Evolutionary conservation across 37 sponge, comb jelly and placozoan species (phyloP).

Genomic region (Ephydatia muelleri): DNA sequence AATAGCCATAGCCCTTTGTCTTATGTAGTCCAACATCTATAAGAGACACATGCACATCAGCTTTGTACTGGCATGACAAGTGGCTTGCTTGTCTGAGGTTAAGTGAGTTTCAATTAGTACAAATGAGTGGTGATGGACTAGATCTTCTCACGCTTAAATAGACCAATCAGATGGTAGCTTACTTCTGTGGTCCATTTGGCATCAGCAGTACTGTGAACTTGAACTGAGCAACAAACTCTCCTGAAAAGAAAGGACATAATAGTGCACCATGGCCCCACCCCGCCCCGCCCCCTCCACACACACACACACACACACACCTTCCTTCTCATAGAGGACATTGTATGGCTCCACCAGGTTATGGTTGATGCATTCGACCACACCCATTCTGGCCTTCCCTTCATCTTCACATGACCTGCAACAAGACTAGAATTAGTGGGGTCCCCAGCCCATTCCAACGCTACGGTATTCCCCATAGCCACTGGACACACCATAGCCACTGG

Average conservation of each 20-base stretch:
- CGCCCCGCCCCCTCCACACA: background rate
- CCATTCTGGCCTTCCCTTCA: conserved; percentile 94
- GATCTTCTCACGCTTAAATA: no score
- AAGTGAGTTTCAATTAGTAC: no score
- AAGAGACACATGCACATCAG: no score
- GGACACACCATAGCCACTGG: no score
- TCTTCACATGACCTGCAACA: conserved; percentile 95
- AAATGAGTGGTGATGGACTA: no score
- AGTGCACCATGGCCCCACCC: background rate
- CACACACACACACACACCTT: conserved; percentile 49
- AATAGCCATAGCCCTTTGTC: no score
- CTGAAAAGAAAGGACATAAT: conserved; percentile 34
- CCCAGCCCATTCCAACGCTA: no score
- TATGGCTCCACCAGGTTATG: conserved; percentile 95
- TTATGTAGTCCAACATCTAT: no score
- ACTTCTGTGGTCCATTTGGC: conserved; percentile 89
- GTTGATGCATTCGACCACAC: conserved; percentile 93
- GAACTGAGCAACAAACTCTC: conserved; percentile 94
- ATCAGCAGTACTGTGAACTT: conserved; percentile 95
- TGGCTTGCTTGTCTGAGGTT: no score
- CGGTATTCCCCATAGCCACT: no score
- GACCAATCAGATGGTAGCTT: background rate
- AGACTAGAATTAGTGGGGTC: no score
- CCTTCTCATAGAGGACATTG: conserved; percentile 93
- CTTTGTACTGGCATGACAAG: no score